Percentiles rank a stretch among this genome's conserved stretches.
Evolutionary conservation across 2,113 vertebrate genomes (phyloP).

Genomic region (Panthera leo): DNA sequence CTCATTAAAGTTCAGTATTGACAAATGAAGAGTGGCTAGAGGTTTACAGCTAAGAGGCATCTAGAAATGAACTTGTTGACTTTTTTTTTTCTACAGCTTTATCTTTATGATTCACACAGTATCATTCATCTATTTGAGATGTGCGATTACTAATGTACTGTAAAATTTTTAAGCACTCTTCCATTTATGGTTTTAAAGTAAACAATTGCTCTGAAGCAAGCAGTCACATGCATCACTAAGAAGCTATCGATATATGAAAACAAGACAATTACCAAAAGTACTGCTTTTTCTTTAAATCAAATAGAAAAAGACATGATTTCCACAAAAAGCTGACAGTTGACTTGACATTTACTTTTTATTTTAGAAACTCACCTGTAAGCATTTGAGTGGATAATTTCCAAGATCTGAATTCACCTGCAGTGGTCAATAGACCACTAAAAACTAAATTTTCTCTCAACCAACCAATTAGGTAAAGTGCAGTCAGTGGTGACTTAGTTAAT

Average conservation of each 20-base stretch:
- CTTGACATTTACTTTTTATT: background rate
- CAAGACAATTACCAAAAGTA: background rate
- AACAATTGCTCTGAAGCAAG: conserved; percentile 8
- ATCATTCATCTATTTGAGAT: conserved; percentile 38
- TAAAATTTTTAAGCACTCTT: conserved; percentile 30
- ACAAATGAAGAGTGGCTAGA: conserved; percentile 77
- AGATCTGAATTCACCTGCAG: background rate
- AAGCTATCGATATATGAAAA: background rate
- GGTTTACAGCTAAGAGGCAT: conserved; percentile 81
- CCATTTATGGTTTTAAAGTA: background rate
- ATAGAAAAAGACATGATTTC: background rate
- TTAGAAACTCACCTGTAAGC: background rate
- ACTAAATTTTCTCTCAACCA: background rate
- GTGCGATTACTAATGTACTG: conserved; percentile 31
- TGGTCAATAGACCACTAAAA: background rate
- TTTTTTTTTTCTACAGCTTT: conserved; percentile 71
- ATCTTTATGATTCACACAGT: conserved; percentile 69
- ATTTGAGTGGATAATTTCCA: background rate
- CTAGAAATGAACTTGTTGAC: conserved; percentile 82
- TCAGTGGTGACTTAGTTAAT: background rate
- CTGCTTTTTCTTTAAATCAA: background rate
- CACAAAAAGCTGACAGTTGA: background rate
- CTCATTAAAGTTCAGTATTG: conserved; percentile 84
- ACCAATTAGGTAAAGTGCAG: background rate
- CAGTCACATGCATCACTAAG: background rate